Percentiles rank a stretch among this genome's conserved stretches.
These are phyloP conservation scores for Gibbula magus DNA, from an alignment of 2,888 invertebrate species.

Conservation along the genomic window DNA sequence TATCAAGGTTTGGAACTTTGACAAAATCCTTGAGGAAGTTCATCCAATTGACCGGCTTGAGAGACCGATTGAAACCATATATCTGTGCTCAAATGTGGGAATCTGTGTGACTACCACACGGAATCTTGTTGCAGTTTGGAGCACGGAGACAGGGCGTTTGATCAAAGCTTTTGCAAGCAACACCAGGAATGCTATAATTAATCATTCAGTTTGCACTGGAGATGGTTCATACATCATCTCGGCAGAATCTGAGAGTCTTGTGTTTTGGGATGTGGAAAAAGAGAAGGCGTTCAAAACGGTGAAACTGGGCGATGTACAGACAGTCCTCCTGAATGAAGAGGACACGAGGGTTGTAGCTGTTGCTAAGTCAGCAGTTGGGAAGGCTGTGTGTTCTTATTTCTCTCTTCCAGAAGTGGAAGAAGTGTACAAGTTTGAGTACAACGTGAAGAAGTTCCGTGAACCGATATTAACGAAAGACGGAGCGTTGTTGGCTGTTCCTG, in stretches of 20 bases:
- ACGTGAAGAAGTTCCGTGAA: slow-evolving; percentile 85
- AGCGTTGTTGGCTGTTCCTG: slow-evolving; percentile 81
- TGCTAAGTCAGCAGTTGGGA: slow-evolving; percentile 76
- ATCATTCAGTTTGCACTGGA: slow-evolving; percentile 91
- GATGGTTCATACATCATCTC: slow-evolving; percentile 89
- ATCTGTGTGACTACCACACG: slow-evolving; percentile 94
- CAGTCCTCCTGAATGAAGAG: slow-evolving; percentile 84
- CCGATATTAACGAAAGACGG: slow-evolving; percentile 90
- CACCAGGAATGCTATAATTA: slow-evolving; percentile 94
- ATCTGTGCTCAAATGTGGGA: slow-evolving; percentile 81
- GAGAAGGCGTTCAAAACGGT: slow-evolving; percentile 87
- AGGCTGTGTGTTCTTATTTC: slow-evolving; percentile 62
- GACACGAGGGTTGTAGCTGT: slow-evolving; percentile 85
- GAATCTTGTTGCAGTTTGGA: slow-evolving; percentile 96
- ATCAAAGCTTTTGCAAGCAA: slow-evolving; percentile 91
- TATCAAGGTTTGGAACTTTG: slow-evolving; percentile 99
- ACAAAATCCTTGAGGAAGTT: slow-evolving; percentile 98
- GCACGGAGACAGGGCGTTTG: slow-evolving; percentile 89
- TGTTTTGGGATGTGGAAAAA: slow-evolving; percentile 90
- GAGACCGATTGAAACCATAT: slow-evolving; percentile 91
- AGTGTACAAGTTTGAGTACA: slow-evolving; percentile 88
- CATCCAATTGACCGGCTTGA: slow-evolving; percentile 87
- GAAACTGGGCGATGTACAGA: slow-evolving; percentile 87
- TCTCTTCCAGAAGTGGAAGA: slow-evolving; percentile 82
- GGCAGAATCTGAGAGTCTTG: slow-evolving; percentile 92